A percentile compares a stretch with the other conserved stretches of the same genome.
phyloP scores from a whole-genome alignment of 2,888 invertebrate species.

The Parasteatoda lunata region DNA sequence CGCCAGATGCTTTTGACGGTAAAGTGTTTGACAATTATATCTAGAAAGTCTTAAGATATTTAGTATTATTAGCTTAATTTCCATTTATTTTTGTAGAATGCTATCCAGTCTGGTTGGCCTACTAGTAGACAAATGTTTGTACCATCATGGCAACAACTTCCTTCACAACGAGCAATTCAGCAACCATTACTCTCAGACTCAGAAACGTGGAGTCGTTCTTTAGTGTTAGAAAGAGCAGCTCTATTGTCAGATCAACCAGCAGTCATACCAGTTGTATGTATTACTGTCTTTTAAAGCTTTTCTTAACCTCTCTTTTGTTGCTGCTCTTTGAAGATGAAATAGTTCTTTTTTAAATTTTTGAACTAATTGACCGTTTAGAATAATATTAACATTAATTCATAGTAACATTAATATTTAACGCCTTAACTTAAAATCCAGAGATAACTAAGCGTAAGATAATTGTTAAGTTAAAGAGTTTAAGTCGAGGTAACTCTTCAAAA shows the following conservation, averaged over 20 bases:
- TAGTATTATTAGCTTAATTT: background rate
- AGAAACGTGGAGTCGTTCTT: slow-evolving; percentile 83
- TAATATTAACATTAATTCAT: no score
- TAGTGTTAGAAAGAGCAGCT: slow-evolving; percentile 85
- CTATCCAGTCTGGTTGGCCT: slow-evolving; percentile 83
- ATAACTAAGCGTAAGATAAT: no score
- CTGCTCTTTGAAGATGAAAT: no score
- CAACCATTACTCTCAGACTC: slow-evolving; percentile 75
- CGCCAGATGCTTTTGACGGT: slow-evolving; percentile 84
- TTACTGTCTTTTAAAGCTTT: no score
- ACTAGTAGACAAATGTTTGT: slow-evolving; percentile 85
- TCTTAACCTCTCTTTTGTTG: no score
- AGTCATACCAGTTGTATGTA: slow-evolving; percentile 71
- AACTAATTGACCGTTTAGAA: no score
- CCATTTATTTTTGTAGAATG: slow-evolving; percentile 75
- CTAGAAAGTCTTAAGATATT: background rate
- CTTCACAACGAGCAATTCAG: slow-evolving; percentile 73
- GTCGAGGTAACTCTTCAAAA: no score
- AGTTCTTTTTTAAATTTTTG: no score
- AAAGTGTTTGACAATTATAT: slow-evolving; percentile 71
- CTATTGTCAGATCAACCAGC: slow-evolving; percentile 79
- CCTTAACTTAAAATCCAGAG: no score
- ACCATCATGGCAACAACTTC: slow-evolving; percentile 85
- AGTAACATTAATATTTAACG: no score
- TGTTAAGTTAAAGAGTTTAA: no score